Evolutionary conservation across 2,797 vertebrate species (phyloP).

Genomic region (Dicrostonyx torquatus): DNA sequence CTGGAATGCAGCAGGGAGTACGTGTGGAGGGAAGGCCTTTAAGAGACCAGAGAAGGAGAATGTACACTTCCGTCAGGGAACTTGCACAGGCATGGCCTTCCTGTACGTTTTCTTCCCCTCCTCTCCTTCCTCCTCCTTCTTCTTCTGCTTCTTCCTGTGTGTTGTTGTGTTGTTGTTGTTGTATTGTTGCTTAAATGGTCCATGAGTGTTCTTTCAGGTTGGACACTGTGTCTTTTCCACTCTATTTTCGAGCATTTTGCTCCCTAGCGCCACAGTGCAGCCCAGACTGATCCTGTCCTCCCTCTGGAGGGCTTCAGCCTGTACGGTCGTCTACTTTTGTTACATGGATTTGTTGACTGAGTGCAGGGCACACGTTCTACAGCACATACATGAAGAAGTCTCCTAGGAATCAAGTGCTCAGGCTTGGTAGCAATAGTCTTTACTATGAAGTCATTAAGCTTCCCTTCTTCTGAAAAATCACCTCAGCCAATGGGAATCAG

Average conservation of each 20-base stretch:
- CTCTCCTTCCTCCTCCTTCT: no score
- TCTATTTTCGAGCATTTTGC: background rate
- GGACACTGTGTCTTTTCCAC: background rate
- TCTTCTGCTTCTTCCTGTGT: background rate
- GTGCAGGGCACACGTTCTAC: no score
- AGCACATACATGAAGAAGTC: background rate
- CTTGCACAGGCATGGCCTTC: background rate
- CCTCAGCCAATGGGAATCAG: background rate
- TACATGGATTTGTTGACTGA: background rate
- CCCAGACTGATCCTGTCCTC: background rate
- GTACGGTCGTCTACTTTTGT: background rate
- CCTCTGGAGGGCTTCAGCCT: background rate
- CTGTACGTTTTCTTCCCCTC: background rate
- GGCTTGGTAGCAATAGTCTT: background rate
- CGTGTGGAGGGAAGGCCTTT: background rate
- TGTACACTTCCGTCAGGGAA: background rate
- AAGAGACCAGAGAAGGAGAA: background rate
- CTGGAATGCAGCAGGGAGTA: no score
- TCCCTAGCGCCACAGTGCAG: background rate
- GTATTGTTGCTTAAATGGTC: background rate
- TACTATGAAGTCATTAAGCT: background rate
- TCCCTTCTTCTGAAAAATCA: background rate
- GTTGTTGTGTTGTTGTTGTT: no score
- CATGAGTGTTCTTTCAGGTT: background rate
- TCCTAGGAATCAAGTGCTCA: background rate